Evolutionary conservation across 92 coral and sea anemone genomes (phyloP).

Genomic region (Phymanthus crucifer): DNA sequence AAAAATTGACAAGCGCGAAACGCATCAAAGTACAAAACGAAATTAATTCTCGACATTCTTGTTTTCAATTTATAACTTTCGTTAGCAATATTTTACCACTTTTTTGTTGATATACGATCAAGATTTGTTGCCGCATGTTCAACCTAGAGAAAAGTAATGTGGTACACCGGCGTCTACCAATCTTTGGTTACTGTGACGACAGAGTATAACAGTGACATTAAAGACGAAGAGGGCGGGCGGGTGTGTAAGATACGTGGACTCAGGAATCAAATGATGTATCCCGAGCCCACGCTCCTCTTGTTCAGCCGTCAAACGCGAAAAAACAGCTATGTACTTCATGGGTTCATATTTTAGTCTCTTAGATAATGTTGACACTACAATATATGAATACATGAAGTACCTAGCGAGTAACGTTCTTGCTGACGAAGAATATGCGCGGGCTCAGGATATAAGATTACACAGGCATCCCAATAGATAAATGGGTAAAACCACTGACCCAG

Average conservation of each 20-base stretch:
- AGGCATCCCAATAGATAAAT: too few relatives aligned
- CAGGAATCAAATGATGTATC: too few relatives aligned
- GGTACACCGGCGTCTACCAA: conserved; percentile 34
- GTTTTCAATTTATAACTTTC: conserved; percentile 21
- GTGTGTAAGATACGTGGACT: background rate
- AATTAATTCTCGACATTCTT: conserved; percentile 8
- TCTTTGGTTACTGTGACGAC: conserved; percentile 30
- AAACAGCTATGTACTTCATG: too few relatives aligned
- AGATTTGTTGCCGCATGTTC: background rate
- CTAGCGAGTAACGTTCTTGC: too few relatives aligned
- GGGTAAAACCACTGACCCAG: background rate
- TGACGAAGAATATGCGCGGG: too few relatives aligned
- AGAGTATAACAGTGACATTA: conserved; percentile 17
- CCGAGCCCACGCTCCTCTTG: too few relatives aligned
- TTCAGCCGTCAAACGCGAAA: too few relatives aligned
- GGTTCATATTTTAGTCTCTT: too few relatives aligned
- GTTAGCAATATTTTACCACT: conserved; percentile 21
- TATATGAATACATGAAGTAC: too few relatives aligned
- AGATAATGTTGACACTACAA: too few relatives aligned
- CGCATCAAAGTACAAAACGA: background rate
- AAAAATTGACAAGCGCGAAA: conserved; percentile 8
- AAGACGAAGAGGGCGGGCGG: background rate
- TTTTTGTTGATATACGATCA: background rate
- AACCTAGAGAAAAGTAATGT: background rate
- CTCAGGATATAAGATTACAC: too few relatives aligned